Percentiles rank a stretch among this genome's conserved stretches.
Conservation (phyloP, 2,113 vertebrate species). For the Lichenostomus cassidix region DNA sequence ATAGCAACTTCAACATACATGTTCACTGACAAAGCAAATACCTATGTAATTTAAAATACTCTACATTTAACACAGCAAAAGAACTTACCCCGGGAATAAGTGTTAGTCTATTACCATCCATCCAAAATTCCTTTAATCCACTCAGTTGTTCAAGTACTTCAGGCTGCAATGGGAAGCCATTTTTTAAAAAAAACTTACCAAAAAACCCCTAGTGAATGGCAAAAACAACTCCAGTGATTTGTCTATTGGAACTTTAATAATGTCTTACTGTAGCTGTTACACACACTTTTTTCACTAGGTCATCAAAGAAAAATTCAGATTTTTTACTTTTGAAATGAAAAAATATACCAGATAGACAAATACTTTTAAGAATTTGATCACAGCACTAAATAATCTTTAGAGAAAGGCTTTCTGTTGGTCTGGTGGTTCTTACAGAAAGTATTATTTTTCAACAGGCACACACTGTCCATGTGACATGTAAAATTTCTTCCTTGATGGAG, state of each 20-base stretch:
- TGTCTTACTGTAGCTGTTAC: neutral
- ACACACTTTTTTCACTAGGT: neutral
- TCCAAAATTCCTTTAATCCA: constrained; percentile 96
- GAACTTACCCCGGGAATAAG: constrained; percentile 92
- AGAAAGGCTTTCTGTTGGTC: neutral
- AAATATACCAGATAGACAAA: neutral
- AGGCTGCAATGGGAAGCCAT: constrained; percentile 78
- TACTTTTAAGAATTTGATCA: neutral
- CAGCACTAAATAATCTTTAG: neutral
- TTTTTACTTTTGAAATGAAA: neutral
- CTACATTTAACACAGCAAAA: neutral
- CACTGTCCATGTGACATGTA: neutral
- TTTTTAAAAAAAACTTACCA: neutral
- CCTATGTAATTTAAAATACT: neutral
- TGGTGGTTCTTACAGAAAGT: neutral
- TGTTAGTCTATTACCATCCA: constrained; percentile 96
- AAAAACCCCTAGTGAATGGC: neutral
- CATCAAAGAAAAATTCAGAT: neutral
- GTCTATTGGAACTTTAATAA: neutral
- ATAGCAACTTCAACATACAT: neutral
- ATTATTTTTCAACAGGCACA: neutral
- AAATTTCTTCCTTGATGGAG: neutral
- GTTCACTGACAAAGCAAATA: neutral
- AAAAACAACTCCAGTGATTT: neutral
- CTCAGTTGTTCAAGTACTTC: constrained; percentile 96